phyloP scores from a whole-genome alignment of 1,140 invertebrate genomes.

The Anthonomus grandis region DNA sequence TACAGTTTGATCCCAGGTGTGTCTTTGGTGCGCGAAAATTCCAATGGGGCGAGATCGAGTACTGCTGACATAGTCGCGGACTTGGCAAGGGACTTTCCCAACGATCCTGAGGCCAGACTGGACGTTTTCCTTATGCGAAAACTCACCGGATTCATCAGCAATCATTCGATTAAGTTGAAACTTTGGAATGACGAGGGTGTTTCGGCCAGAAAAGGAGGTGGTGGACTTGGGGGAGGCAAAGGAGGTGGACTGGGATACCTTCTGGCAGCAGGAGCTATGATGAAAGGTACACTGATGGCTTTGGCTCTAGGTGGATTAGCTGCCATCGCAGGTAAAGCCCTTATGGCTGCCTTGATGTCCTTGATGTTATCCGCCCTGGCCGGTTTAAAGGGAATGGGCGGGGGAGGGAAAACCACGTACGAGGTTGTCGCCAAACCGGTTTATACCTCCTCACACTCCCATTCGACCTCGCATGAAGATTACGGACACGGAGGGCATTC shows the following conservation, averaged over 20 bases:
- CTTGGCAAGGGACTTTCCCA: conserved; percentile 67
- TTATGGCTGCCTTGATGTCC: conserved; percentile 72
- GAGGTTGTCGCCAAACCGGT: conserved; percentile 79
- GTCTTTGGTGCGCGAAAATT: conserved; percentile 64
- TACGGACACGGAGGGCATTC: conserved; percentile 57
- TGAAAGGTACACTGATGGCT: conserved; percentile 71
- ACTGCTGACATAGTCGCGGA: conserved; percentile 67
- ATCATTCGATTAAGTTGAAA: conserved; percentile 68
- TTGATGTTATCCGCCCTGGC: conserved; percentile 69
- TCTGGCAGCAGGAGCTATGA: conserved; percentile 58
- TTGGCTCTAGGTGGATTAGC: conserved; percentile 70
- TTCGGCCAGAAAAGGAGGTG: conserved; percentile 39
- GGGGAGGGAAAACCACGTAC: conserved; percentile 74
- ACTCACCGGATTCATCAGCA: conserved; percentile 66
- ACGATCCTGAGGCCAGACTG: conserved; percentile 68
- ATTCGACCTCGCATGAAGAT: conserved; percentile 63
- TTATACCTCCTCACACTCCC: conserved; percentile 66
- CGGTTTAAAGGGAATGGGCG: conserved; percentile 67
- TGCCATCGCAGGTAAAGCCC: conserved; percentile 72
- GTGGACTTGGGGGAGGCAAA: conserved; percentile 51
- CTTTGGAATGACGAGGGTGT: conserved; percentile 55
- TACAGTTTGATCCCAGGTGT: conserved; percentile 66
- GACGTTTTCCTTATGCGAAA: conserved; percentile 71
- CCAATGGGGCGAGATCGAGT: conserved; percentile 52
- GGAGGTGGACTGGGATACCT: conserved; percentile 56